These are phyloP conservation scores for Lepisosteus osseus DNA, from an alignment of 2,113 vertebrate genomes.

Conservation along the genomic window DNA sequence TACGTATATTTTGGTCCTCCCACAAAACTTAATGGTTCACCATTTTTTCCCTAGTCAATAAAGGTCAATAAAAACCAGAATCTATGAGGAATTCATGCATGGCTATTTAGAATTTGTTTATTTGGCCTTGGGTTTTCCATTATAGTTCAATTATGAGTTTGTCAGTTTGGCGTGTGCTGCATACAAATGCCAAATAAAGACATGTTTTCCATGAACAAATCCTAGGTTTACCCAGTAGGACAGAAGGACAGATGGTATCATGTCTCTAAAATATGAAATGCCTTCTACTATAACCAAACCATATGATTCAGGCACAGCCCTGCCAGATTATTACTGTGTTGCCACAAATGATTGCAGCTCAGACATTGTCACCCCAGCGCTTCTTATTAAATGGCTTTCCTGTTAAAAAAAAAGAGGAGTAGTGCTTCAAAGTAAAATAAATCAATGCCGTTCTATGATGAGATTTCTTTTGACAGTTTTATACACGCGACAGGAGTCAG, in stretches of 20 bases:
- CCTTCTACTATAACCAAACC: conserved; percentile 44
- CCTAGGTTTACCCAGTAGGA: conserved; percentile 37
- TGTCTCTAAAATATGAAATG: conserved; percentile 38
- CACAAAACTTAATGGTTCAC: background rate
- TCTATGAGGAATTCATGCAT: conserved; percentile 31
- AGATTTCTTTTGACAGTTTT: conserved; percentile 53
- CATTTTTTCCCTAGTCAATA: background rate
- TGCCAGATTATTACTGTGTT: conserved; percentile 43
- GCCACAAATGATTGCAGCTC: conserved; percentile 51
- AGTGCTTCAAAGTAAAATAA: conserved; percentile 39
- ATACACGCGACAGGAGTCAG: conserved; percentile 40
- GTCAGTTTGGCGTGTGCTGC: background rate
- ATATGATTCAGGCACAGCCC: conserved; percentile 45
- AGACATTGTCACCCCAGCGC: conserved; percentile 46
- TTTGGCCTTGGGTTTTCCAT: conserved; percentile 30
- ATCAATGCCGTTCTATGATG: conserved; percentile 26
- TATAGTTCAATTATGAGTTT: conserved; percentile 8
- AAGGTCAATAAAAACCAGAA: conserved; percentile 11
- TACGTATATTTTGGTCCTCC: background rate
- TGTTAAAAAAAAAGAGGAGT: conserved; percentile 26
- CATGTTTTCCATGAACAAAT: background rate
- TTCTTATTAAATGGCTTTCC: conserved; percentile 28
- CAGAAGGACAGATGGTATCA: conserved; percentile 55
- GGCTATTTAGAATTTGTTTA: conserved; percentile 14
- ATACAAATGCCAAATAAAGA: too few species aligned